phyloP scores from a whole-genome alignment of 2,113 vertebrate genomes.

The Epinephelus moara region DNA sequence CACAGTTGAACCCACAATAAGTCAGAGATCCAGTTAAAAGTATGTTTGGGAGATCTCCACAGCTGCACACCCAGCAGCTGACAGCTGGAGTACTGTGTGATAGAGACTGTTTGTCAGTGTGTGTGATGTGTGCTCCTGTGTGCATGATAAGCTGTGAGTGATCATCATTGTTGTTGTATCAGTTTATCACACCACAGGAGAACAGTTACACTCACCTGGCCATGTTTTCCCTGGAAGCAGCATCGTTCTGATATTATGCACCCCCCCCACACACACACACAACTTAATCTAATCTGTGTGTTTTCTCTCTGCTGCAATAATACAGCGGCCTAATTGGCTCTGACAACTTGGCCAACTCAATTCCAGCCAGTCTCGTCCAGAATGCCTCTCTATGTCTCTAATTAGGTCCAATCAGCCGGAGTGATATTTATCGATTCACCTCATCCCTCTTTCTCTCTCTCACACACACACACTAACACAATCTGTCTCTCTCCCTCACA shows the following conservation, averaged over 20 bases:
- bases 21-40: slow-evolving; percentile 53
- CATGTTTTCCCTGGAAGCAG: slow-evolving; percentile 50
- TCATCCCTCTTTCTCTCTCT: slow-evolving; percentile 53
- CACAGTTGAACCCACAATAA: slow-evolving; percentile 42
- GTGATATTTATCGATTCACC: slow-evolving; percentile 86
- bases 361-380: slow-evolving; percentile 78
- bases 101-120: slow-evolving; percentile 23
- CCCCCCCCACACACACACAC: slow-evolving; percentile 19
- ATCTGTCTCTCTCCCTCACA: slow-evolving; percentile 30
- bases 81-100: slow-evolving; percentile 75
- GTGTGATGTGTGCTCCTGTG: slow-evolving; percentile 26
- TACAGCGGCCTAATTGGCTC: slow-evolving; percentile 80
- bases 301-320: slow-evolving; percentile 78
- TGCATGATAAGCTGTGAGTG: slow-evolving; percentile 47
- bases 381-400: slow-evolving; percentile 81
- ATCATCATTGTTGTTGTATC: slow-evolving; percentile 61
- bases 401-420: slow-evolving; percentile 84
- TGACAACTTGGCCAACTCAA: slow-evolving; percentile 79
- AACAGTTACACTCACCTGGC: slow-evolving; percentile 62
- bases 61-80: slow-evolving; percentile 81
- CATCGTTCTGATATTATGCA: slow-evolving; percentile 19
- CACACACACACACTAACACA: background rate
- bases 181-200: slow-evolving; percentile 65
- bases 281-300: slow-evolving; percentile 78
- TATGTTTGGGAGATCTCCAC: slow-evolving; percentile 49